Base-by-base conservation (phyloP, 2,888 invertebrate species). In the Luperina nickerlii region DNA sequence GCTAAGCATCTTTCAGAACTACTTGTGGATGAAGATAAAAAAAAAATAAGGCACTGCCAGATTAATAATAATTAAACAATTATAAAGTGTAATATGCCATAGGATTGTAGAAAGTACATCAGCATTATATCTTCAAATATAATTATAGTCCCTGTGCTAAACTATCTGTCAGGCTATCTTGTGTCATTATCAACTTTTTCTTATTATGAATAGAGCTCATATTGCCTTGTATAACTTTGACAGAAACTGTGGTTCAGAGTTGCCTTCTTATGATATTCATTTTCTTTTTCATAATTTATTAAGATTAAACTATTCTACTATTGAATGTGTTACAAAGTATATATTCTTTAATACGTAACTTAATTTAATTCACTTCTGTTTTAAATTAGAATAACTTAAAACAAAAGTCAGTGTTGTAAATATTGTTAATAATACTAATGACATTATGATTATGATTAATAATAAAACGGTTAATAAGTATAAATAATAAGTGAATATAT, bases 321-420 rank as follows among this genome's bases (percentile, higher is more conserved):
- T 70, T 71, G 27, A 86, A 78, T 81, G 74, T 78, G 68, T 76
- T 73, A 78, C 63, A 38, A 38, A 24, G 54, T 73, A 79, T 76
- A 57, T 82, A 78, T 84, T 54, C 48, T 54, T 83, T 78, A 60
- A 67, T 68, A 78, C 60, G 67, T 81, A 66, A 67, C 74, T 72
- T 77, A 74, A 82, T 83, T 77, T 76, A 60, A 68, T 72, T 75
- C 8, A 78, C 78, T 87, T 87, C 62, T 69, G 76, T 84, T 87
- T 88, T 38, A 82, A 82, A 76, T 45, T 86, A 90, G 84, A 81
- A 74, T 84, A 70, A 86, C 68, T 77, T 84, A 89, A 73, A 86
- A 85, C 82, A 88, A 89, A 90, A 89, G 83, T 88, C 89, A 90
- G 89, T 92, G 92, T 93, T 95, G 95, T 96, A 96, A 91, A 95